Conservation (phyloP, 2,113 vertebrate species). For the Dromaius novaehollandiae region DNA sequence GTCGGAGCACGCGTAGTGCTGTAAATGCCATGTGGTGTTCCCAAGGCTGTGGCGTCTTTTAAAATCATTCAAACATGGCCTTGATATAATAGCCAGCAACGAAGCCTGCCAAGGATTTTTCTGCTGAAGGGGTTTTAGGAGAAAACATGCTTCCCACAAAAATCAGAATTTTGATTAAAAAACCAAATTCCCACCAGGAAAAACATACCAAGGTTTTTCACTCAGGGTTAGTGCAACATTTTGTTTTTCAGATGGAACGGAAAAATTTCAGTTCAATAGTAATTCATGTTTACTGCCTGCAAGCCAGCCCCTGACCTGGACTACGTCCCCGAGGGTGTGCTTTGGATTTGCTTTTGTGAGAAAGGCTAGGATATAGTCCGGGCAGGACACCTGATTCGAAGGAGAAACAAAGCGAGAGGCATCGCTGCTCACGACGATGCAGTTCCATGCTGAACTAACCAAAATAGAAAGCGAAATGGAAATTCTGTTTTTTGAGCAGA, state of each 20-base stretch:
- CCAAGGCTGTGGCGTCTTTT: not conserved
- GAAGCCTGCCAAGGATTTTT: not conserved
- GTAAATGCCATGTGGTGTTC: not conserved
- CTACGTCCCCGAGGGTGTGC: not conserved
- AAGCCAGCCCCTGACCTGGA: not conserved
- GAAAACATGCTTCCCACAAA: not conserved
- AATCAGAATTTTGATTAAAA: constrained; percentile 7
- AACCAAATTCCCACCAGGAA: not conserved
- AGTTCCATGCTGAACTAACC: not conserved
- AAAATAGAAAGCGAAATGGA: not conserved
- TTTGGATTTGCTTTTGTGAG: not conserved
- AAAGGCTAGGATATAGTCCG: not conserved
- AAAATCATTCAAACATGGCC: constrained; percentile 17
- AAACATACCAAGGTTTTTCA: not conserved
- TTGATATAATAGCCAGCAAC: not conserved
- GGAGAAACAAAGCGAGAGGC: fast-evolving
- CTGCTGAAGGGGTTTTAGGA: not conserved
- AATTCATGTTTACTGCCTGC: not conserved
- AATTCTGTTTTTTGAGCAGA: not conserved
- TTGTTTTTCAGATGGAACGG: not conserved
- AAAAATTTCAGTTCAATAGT: not conserved
- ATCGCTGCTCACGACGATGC: not conserved
- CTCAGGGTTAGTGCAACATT: not conserved
- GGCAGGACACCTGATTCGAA: not conserved
- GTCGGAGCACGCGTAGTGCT: not conserved